phyloP scores from a whole-genome alignment of 2,888 invertebrate species.

The Pemphredon lugubris region DNA sequence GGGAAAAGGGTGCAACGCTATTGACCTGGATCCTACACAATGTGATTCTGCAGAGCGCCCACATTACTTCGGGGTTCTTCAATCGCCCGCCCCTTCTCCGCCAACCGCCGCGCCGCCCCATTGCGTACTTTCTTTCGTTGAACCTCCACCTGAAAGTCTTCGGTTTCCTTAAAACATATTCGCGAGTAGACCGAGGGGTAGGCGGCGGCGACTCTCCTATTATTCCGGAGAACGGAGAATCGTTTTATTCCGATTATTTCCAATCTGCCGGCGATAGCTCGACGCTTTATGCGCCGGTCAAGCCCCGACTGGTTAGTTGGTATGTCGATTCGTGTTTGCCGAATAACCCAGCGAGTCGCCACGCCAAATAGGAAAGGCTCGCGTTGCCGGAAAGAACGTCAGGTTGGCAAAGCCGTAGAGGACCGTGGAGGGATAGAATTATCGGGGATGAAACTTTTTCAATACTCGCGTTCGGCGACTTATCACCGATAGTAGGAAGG shows the following conservation, averaged over 20 bases:
- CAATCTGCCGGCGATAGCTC: constrained; percentile 69
- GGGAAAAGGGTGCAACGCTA: constrained; percentile 34
- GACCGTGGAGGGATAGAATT: constrained; percentile 25
- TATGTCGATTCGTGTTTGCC: neutral
- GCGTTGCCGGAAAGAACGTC: constrained; percentile 13
- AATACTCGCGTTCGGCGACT: constrained; percentile 9
- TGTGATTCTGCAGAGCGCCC: constrained; percentile 55
- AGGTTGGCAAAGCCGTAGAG: neutral
- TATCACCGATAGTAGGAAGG: constrained; percentile 5
- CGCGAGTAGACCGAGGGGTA: constrained; percentile 1
- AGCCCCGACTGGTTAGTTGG: constrained; percentile 22
- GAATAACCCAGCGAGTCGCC: constrained; percentile 3
- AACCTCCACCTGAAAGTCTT: neutral
- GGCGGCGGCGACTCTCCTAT: constrained; percentile 53
- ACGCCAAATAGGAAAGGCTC: constrained; percentile 11
- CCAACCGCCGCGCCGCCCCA: too few species aligned
- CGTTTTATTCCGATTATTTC: constrained; percentile 75
- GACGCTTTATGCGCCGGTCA: constrained; percentile 49
- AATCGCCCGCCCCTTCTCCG: neutral
- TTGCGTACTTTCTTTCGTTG: neutral
- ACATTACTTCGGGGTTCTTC: constrained; percentile 14
- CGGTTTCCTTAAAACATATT: constrained; percentile 28
- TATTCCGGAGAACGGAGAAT: constrained; percentile 71
- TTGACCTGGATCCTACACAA: constrained; percentile 74
- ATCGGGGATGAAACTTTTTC: constrained; percentile 33